Evolutionary conservation across 2,888 invertebrate genomes (phyloP).

Genomic region (Trachelus tabidus): DNA sequence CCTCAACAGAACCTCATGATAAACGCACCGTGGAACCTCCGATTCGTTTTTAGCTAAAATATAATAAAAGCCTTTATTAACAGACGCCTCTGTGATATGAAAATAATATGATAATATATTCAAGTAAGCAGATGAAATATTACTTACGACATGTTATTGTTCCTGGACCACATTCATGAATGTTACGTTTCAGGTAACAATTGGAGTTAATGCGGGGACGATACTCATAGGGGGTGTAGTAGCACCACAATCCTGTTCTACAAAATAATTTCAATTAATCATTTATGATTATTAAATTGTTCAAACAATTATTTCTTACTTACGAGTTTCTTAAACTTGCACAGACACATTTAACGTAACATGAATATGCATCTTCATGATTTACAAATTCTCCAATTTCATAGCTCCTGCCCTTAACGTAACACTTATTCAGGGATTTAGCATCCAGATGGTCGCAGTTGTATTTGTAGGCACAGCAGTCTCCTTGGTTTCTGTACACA

Average conservation of each 20-base stretch:
- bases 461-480: slow-evolving; percentile 47
- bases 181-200: too few species aligned
- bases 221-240: accelerated
- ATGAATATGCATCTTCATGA: accelerated
- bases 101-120: not conserved
- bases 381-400: slow-evolving; percentile 41
- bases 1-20: too few species aligned
- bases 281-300: too few species aligned
- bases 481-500: slow-evolving; percentile 36
- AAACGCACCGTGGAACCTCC: slow-evolving; percentile 35
- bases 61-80: not conserved
- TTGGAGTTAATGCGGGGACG: accelerated
- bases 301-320: too few species aligned
- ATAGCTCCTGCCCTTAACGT: slow-evolving; percentile 42
- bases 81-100: too few species aligned
- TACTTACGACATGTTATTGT: too few species aligned
- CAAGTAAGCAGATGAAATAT: too few species aligned
- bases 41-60: slow-evolving; percentile 36
- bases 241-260: too few species aligned
- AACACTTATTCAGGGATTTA: slow-evolving; percentile 43
- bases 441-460: slow-evolving; percentile 46
- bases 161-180: too few species aligned
- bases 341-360: accelerated
- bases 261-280: too few species aligned
- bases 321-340: too few species aligned